phyloP scores from a whole-genome alignment of 2,797 vertebrate species.

The Urophycis tenuis region DNA sequence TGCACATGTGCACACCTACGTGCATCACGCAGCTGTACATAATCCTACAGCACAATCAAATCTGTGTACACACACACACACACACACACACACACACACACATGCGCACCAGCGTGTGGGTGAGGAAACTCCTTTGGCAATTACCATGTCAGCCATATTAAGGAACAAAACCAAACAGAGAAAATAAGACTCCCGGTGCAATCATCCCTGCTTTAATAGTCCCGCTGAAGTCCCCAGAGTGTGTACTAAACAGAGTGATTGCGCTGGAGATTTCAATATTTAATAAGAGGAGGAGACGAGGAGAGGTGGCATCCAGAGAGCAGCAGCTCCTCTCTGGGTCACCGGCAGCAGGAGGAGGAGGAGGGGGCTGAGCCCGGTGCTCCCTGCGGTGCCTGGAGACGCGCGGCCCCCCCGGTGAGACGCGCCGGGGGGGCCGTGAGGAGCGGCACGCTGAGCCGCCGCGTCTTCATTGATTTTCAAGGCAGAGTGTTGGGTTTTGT shows the following conservation, averaged over 20 bases:
- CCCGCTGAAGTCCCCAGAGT: conserved; percentile 56
- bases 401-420: too few relatives aligned
- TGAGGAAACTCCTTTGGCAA: conserved; percentile 35
- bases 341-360: conserved; percentile 57
- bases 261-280: conserved; percentile 69
- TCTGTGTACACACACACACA: neutral
- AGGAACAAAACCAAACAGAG: conserved; percentile 53
- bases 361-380: conserved; percentile 57
- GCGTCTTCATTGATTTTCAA: neutral
- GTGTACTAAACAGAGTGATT: conserved; percentile 66
- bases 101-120: conserved; percentile 29
- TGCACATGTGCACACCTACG: neutral
- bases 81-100: conserved; percentile 32
- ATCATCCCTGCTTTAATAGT: conserved; percentile 62
- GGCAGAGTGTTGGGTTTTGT: too few relatives aligned
- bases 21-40: neutral
- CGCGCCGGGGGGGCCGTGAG: too few relatives aligned
- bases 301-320: conserved; percentile 55
- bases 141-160: conserved; percentile 45
- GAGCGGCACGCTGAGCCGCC: too few relatives aligned
- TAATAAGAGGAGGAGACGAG: conserved; percentile 66
- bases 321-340: conserved; percentile 64
- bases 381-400: conserved; percentile 59
- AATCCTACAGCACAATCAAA: conserved; percentile 24
- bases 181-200: conserved; percentile 44